A percentile compares a stretch with the other conserved stretches of the same genome.
These are phyloP conservation scores for Urocynchramus pylzowi DNA, from an alignment of 2,113 vertebrate species.

Conservation along the genomic window DNA sequence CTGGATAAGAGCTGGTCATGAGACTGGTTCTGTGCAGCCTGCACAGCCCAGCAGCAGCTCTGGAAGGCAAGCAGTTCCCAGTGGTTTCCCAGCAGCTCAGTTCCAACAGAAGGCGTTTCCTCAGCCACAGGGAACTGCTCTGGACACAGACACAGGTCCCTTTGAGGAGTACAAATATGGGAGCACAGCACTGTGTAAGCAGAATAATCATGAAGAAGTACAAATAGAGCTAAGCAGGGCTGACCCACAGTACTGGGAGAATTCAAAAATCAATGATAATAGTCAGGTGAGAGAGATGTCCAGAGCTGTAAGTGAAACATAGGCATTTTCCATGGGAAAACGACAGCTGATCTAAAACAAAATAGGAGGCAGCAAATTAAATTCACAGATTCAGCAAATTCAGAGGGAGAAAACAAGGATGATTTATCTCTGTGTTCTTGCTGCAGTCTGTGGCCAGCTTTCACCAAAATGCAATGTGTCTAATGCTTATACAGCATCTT, in stretches of 20 bases:
- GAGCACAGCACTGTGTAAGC: accelerated
- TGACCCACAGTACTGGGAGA: background rate
- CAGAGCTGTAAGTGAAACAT: background rate
- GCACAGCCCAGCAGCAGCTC: background rate
- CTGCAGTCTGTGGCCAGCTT: background rate
- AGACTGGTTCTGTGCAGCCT: background rate
- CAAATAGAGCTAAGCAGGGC: background rate
- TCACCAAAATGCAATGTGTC: background rate
- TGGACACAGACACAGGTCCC: background rate
- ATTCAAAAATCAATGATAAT: background rate
- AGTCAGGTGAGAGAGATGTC: background rate
- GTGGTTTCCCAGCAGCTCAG: background rate
- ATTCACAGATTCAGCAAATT: background rate
- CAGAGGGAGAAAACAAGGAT: background rate
- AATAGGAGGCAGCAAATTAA: background rate
- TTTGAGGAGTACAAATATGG: accelerated
- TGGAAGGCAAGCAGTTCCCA: background rate
- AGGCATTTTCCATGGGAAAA: background rate
- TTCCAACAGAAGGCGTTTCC: background rate
- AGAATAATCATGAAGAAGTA: background rate
- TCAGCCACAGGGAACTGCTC: background rate
- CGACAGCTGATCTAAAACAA: background rate
- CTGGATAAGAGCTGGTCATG: background rate
- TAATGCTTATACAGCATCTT: background rate
- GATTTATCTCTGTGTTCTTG: background rate